Evolutionary conservation across 2,797 vertebrate genomes (phyloP), one percentile per base, ranked within the genome.

Genomic region (Peromyscus nudipes): DNA sequence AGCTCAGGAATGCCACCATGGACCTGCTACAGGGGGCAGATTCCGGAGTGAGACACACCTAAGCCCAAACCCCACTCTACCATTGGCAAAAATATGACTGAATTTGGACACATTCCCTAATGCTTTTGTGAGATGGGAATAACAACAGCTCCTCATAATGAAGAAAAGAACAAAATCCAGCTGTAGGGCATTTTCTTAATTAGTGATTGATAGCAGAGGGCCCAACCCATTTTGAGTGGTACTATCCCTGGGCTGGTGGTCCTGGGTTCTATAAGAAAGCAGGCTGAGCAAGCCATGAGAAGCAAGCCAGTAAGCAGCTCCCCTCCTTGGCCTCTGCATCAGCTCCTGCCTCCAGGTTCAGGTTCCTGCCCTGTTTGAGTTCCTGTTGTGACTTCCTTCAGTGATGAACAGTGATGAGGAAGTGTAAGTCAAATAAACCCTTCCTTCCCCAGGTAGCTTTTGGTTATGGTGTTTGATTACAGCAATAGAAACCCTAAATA

Each of bases 101-200:
- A 76, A 5, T 11, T 27, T 5, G 7, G 16, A 52, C 21, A 52
- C 0, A 0, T 4, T 60, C 43, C 40, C 52, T 7, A 11, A 13
- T 29, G 79, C 82, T 43, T 82, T 85, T 65, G 87, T 40, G 43
- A 75, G 77, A 92, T 46, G 92, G 81, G 77, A 87, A 52, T 19
- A 83, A 75, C 1, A 17, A 57, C 0, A 27, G 62, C 34, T 62
- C 34, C n/a, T 55, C 84, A 9, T 19, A 49, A 73, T 71, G 55
- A 83, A 86, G 17, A 69, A 77, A 76, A 7, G 2, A 67, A 52
- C 40, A n/a, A 85, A 21, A 86, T 16, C 19, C 64, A 69, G 31
- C 83, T 52, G 12, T 86, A 67, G 34, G 83, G 64, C 46, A 69
- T 86, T 37, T 69, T 86, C 83, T 69, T 86, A 86, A 86, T 86